Conservation (phyloP, 92 coral and sea anemone genomes). For the Porites evermanni region DNA sequence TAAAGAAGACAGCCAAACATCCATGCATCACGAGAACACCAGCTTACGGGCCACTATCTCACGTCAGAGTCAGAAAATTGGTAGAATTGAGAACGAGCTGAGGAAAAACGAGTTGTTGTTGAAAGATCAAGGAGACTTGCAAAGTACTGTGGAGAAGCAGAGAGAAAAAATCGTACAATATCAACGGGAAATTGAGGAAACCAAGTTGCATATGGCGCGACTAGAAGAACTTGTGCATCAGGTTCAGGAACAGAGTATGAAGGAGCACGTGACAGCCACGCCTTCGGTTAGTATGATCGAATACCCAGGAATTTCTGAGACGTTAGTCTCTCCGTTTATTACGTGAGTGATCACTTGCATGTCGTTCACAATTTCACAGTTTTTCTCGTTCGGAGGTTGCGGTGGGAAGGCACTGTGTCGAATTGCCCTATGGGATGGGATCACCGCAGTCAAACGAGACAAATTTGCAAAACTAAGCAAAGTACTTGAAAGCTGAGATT, state of each 20-base stretch:
- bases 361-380: too few species aligned
- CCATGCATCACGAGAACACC: conserved; percentile 88
- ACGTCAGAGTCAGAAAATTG: conserved; percentile 98
- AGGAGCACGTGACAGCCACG: conserved; percentile 89
- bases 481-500: too few species aligned
- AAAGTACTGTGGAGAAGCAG: conserved; percentile 81
- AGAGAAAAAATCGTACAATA: conserved; percentile 87
- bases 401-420: too few species aligned
- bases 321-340: not conserved
- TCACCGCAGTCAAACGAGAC: too few species aligned
- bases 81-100: conserved; percentile 87
- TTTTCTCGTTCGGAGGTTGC: too few species aligned
- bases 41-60: conserved; percentile 92
- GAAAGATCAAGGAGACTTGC: conserved; percentile 72
- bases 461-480: too few species aligned
- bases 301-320: not conserved
- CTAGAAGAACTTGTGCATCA: conserved; percentile 91
- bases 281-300: conserved; percentile 77
- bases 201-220: conserved; percentile 91
- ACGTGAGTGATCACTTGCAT: too few species aligned
- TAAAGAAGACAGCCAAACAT: conserved; percentile 82
- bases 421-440: too few species aligned
- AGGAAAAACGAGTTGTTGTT: conserved; percentile 68
- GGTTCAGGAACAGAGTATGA: conserved; percentile 98
- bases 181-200: conserved; percentile 93